phyloP scores from a whole-genome alignment of 2,113 vertebrate genomes.

The Trogon melanurus region DNA sequence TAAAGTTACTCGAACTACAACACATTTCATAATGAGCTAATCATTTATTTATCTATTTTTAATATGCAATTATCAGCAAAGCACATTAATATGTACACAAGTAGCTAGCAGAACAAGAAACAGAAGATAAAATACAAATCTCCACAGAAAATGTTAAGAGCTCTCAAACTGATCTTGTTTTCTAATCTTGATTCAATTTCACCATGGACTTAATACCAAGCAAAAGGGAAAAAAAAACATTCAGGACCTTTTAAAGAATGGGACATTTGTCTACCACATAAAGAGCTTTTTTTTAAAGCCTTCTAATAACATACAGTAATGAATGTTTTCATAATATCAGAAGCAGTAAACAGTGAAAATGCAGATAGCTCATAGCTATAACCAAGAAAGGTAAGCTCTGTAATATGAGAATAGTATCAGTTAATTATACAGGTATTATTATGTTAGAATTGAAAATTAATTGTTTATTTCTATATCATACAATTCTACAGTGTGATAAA shows the following conservation, averaged over 20 bases:
- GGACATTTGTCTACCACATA: not conserved
- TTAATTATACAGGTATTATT: conserved; percentile 8
- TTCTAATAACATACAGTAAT: not conserved
- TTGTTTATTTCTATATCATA: not conserved
- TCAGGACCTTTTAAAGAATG: not conserved
- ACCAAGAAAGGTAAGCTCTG: not conserved
- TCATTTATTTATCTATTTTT: conserved; percentile 43
- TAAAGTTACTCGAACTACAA: conserved; percentile 29
- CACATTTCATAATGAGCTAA: conserved; percentile 29
- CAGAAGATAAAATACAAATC: not conserved
- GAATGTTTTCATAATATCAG: not conserved
- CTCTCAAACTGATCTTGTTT: not conserved
- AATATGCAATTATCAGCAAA: conserved; percentile 26
- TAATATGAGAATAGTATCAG: not conserved
- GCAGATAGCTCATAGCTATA: not conserved
- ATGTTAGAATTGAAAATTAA: not conserved
- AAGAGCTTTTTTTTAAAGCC: not conserved
- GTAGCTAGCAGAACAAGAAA: not conserved
- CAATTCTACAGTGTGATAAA: not conserved
- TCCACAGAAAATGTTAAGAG: not conserved
- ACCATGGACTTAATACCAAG: not conserved
- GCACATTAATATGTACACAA: conserved; percentile 23
- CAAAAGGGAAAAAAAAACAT: not conserved
- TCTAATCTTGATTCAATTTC: not conserved
- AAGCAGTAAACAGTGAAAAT: conserved; percentile 12